A percentile compares a stretch with the other conserved stretches of the same genome.
Conservation (phyloP, 2,113 vertebrate genomes). For the Heterotis niloticus region DNA sequence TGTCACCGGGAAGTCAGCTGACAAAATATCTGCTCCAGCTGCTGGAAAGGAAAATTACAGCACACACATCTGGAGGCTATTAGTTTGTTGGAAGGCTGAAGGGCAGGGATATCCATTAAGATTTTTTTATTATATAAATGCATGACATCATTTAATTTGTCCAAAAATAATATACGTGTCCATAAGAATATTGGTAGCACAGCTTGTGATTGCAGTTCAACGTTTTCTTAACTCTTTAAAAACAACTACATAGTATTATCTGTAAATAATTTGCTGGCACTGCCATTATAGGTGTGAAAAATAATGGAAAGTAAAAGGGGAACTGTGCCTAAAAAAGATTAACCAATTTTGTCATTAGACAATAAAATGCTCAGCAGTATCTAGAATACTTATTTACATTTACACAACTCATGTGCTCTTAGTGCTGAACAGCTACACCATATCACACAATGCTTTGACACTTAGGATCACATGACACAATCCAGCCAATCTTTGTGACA, state of each 20-base stretch:
- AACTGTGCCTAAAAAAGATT: too few species aligned
- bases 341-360: too few species aligned
- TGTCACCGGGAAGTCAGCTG: not conserved
- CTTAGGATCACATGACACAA: too few species aligned
- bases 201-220: not conserved
- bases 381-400: too few species aligned
- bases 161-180: slow-evolving; percentile 12
- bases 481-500: too few species aligned
- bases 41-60: not conserved
- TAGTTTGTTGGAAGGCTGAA: not conserved
- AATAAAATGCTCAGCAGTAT: too few species aligned
- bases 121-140: not conserved
- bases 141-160: not conserved
- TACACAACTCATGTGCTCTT: too few species aligned
- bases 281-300: too few species aligned
- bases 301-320: too few species aligned
- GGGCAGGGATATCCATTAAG: too few species aligned
- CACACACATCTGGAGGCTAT: slow-evolving; percentile 21
- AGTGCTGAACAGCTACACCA: too few species aligned
- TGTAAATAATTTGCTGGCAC: not conserved
- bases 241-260: not conserved
- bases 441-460: too few species aligned
- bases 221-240: not conserved
- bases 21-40: slow-evolving; percentile 4
- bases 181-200: not conserved